Evolutionary conservation across 2,113 vertebrate species (phyloP).

Genomic region (Toxostoma redivivum): DNA sequence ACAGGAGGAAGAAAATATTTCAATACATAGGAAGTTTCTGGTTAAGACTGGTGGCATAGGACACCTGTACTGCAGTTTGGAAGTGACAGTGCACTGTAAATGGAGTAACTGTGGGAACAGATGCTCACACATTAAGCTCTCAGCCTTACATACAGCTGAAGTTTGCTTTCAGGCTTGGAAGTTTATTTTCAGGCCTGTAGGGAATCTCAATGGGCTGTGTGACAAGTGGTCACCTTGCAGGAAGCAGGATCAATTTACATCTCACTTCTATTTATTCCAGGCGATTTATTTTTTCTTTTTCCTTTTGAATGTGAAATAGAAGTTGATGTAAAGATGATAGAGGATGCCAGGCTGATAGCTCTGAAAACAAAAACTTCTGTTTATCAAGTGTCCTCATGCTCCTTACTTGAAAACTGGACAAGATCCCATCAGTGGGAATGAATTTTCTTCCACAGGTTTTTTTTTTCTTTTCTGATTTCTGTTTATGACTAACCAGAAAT

Average conservation of each 20-base stretch:
- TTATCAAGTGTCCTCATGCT: neutral
- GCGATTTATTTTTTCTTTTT: neutral
- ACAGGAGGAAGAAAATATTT: neutral
- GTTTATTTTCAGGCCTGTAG: neutral
- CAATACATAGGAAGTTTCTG: neutral
- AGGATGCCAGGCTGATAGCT: neutral
- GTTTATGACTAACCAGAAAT: neutral
- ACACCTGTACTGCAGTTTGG: neutral
- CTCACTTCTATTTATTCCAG: neutral
- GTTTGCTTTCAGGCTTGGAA: neutral
- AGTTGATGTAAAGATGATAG: neutral
- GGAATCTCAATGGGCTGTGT: neutral
- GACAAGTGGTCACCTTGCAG: conserved; percentile 17
- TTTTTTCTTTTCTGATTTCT: neutral
- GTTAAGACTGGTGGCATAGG: neutral
- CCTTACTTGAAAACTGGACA: neutral
- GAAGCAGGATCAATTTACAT: neutral
- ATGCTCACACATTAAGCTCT: neutral
- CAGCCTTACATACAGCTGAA: neutral
- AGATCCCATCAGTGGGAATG: neutral
- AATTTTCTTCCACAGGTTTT: neutral
- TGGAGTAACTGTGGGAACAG: neutral
- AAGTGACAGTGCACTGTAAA: neutral
- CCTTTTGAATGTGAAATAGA: neutral
- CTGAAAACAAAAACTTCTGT: neutral